Percentiles rank a stretch among this genome's conserved stretches.
phyloP scores from a whole-genome alignment of 1,140 invertebrate genomes.

The Andricus grossulariae region DNA sequence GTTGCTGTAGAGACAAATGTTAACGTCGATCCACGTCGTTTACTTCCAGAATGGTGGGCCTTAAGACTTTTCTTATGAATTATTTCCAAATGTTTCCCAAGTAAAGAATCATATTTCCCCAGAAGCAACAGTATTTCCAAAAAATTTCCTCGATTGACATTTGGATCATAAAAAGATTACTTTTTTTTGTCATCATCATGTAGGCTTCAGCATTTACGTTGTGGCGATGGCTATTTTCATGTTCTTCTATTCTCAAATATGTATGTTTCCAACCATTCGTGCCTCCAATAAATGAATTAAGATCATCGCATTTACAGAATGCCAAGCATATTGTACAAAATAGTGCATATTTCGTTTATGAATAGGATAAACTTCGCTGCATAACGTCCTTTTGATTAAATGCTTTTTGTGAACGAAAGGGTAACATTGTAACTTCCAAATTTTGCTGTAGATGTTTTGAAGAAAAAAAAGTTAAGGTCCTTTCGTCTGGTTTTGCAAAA shows the following conservation, averaged over 20 bases:
- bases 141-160: conserved; percentile 38
- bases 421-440: conserved; percentile 1
- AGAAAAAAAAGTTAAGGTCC: too few relatives aligned
- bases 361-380: conserved; percentile 35
- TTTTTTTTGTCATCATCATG: conserved; percentile 24
- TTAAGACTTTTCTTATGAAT: conserved; percentile 30
- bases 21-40: conserved; percentile 30
- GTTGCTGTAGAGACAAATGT: conserved; percentile 39
- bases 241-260: conserved; percentile 31
- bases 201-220: too few relatives aligned
- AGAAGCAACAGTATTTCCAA: conserved; percentile 35
- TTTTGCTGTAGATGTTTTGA: conserved; percentile 16
- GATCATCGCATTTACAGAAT: conserved; percentile 7
- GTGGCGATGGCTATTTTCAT: conserved; percentile 30
- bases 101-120: too few relatives aligned
- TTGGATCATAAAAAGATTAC: conserved; percentile 31
- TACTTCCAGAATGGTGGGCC: background rate
- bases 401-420: background rate
- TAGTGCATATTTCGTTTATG: conserved; percentile 16
- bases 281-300: conserved; percentile 27
- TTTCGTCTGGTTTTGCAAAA: too few relatives aligned
- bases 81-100: conserved; percentile 25
- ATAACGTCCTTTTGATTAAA: conserved; percentile 10
- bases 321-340: conserved; percentile 38
- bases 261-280: conserved; percentile 29